A percentile compares a stretch with the other conserved stretches of the same genome.
These are phyloP conservation scores for Saturnia japonica DNA, from an alignment of 2,888 invertebrate species.

Conservation along the genomic window DNA sequence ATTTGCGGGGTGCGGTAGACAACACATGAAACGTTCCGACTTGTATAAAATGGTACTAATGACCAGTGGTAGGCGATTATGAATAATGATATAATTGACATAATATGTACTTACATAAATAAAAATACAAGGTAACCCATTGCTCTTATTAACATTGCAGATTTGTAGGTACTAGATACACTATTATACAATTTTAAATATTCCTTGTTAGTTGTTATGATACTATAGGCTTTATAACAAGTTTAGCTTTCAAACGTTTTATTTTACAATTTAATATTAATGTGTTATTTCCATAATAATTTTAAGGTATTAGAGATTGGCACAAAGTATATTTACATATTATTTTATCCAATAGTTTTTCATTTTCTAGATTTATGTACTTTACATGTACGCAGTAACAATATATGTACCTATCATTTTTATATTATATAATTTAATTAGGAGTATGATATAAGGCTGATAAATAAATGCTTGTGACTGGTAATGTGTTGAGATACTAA, in stretches of 20 bases:
- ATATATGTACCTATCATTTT: neutral
- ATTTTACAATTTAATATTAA: neutral
- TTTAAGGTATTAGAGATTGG: neutral
- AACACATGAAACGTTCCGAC: neutral
- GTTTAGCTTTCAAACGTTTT: neutral
- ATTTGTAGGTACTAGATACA: too few species aligned
- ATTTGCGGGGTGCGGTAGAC: neutral
- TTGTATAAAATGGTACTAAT: too few species aligned
- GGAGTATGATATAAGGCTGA: conserved; percentile 40
- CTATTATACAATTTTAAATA: neutral
- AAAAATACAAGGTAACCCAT: too few species aligned
- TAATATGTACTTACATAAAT: too few species aligned
- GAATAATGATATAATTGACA: too few species aligned
- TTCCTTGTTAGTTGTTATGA: too few species aligned
- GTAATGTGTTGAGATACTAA: conserved; percentile 8
- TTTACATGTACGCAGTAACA: neutral
- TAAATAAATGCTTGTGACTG: conserved; percentile 34
- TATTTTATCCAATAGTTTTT: neutral
- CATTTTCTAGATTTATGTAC: neutral
- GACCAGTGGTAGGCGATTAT: too few species aligned
- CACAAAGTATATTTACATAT: neutral
- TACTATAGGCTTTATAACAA: too few species aligned
- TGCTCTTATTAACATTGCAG: too few species aligned
- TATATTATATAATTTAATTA: neutral
- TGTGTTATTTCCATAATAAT: neutral